Evolutionary conservation across 2,113 vertebrate genomes (phyloP).

Genomic region (Prunella himalayana): DNA sequence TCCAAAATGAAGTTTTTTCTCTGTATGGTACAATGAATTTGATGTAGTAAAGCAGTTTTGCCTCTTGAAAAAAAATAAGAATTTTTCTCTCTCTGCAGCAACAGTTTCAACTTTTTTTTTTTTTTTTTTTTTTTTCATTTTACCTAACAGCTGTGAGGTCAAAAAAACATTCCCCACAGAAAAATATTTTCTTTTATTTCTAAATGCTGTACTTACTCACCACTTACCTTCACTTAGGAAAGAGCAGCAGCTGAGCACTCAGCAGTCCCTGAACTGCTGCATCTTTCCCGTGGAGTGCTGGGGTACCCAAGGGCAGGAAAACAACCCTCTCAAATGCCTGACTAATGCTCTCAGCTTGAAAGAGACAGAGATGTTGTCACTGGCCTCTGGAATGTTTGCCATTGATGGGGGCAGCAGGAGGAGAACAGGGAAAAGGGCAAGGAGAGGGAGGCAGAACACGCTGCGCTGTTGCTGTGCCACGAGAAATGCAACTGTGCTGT

Average conservation of each 20-base stretch:
- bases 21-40: background rate
- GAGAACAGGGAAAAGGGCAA: background rate
- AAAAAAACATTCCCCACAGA: background rate
- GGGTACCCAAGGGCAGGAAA: constrained; percentile 43
- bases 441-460: background rate
- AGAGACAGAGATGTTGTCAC: background rate
- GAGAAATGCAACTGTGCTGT: background rate
- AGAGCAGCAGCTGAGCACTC: constrained; percentile 32
- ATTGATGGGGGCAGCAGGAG: background rate
- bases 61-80: background rate
- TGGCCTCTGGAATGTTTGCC: constrained; percentile 37
- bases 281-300: constrained; percentile 9
- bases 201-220: constrained; percentile 26
- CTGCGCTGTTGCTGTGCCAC: background rate
- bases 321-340: background rate
- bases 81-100: background rate
- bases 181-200: constrained; percentile 52
- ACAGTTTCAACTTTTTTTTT: background rate
- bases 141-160: background rate
- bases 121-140: background rate
- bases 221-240: background rate
- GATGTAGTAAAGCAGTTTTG: background rate
- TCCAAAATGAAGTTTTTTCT: background rate
- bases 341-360: constrained; percentile 47
- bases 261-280: background rate